phyloP scores from a whole-genome alignment of 2,888 invertebrate genomes.

The Helleia helle region DNA sequence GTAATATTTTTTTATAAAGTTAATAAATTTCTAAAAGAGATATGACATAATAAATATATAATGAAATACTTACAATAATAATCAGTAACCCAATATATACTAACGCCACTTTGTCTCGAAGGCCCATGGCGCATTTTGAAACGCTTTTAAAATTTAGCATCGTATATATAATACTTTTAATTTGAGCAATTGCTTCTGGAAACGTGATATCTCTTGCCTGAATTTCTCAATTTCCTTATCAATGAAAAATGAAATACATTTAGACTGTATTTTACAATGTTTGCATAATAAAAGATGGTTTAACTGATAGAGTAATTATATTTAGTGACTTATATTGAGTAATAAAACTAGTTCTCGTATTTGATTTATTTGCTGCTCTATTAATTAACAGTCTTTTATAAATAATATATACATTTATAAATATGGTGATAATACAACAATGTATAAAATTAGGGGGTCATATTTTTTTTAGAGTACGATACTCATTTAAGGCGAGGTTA shows the following conservation, averaged over 20 bases:
- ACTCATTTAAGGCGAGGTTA: too few species aligned
- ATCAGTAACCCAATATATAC: constrained; percentile 25
- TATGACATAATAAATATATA: neutral
- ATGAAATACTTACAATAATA: constrained; percentile 32
- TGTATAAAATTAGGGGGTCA: too few species aligned
- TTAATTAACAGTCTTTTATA: neutral
- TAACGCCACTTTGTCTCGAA: constrained; percentile 37
- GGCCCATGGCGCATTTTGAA: constrained; percentile 32
- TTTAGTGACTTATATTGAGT: neutral
- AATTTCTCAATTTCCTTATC: constrained; percentile 6
- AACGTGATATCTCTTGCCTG: constrained; percentile 6
- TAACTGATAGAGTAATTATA: neutral
- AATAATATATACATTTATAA: too few species aligned
- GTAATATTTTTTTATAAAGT: neutral
- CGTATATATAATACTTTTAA: constrained; percentile 3
- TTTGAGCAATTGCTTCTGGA: neutral
- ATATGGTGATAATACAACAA: too few species aligned
- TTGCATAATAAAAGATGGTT: constrained; percentile 4
- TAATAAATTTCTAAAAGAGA: neutral
- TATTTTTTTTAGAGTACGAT: too few species aligned
- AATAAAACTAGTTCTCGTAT: neutral
- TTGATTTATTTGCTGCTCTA: too few species aligned
- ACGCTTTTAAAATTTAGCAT: constrained; percentile 5
- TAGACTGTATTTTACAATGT: neutral
- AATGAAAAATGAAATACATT: neutral